Evolutionary conservation across 1,140 invertebrate species (phyloP), one percentile per base, ranked within the genome.

Genomic region (Halictus rubicundus): DNA sequence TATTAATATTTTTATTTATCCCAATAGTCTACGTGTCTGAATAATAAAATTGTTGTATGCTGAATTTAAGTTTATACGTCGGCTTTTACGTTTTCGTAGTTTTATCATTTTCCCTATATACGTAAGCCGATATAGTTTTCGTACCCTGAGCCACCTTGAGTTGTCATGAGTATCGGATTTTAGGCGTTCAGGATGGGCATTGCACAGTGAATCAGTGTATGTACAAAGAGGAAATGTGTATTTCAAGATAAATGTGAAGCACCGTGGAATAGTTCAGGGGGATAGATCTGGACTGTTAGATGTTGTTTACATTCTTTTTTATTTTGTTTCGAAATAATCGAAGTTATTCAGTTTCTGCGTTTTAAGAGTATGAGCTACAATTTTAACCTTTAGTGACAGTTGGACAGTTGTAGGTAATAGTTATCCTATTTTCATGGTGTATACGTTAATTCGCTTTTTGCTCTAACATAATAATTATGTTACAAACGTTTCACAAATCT

Each of bases 311-410:
- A 23, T 12, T 71, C 10, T 46, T 46, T 68, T n/a, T 60, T 25
- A 52, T 68, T 57, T 63, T 27, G 0, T 39, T 46, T 39, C 32
- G 37, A 37, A 54, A 80, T 64, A 64, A 32, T 27, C 25, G 54
- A 27, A 59, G 60, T 23, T 37, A 61, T 61, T 68, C 39, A 6
- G 64, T 65, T 10, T 5, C 23, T 37, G 19, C 2, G 19, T 32
- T 69, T n/a, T 54, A 52, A 63, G 68, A 85, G 76, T 84, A 85
- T 85, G 83, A 81, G 32, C 32, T 75, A 65, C 68, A 60, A 52
- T 76, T 69, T 68, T 85, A 85, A 72, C 80, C 75, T 86, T 86
- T 82, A 79, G 64, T 85, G 84, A 86, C 63, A 79, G 74, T 27
- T 27, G 14, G 37, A 32, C 32, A 46, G 46, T 72, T 71, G 54